Evolutionary conservation across 2,888 invertebrate species (phyloP), one percentile per base, ranked within the genome.

Genomic region (Prionchulus punctatus): DNA sequence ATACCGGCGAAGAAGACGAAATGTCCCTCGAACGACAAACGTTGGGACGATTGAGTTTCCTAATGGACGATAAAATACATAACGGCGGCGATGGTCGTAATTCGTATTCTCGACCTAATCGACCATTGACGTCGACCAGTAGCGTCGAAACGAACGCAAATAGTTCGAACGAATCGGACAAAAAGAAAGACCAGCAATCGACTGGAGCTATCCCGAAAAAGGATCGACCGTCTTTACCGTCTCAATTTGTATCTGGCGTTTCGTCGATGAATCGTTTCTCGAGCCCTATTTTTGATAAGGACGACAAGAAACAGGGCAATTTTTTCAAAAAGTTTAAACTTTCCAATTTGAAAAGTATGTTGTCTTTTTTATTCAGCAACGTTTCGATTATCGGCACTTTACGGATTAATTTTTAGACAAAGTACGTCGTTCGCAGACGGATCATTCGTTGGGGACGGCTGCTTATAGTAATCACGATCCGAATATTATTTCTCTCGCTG

Each of bases 391-490:
- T 36, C 36, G 18, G 36, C 18, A 36, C 12, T 12, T 36, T 36
- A 12, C 18, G 36, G 7, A 4, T 23, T 47, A n/a, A n/a, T n/a
- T n/a, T n/a, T 27, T n/a, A 50, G 50, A n/a, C 36, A 52, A 52
- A 31, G 52, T 52, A 23, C 30, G 36, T 3, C 54, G 54, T n/a
- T 54, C 54, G 18, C 48, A 51, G 4, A 54, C 54, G n/a, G 53
- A 53, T 21, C 36, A 53, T 7, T 43, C 45, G 4, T 43, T 53
- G 43, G n/a, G 12, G 36, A 36, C 36, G 36, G 18, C 36, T 36
- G 36, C 12, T 18, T 7, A 18, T 18, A 18, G 7, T 18, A 36
- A 12, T 36, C 12, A 36, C 36, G 18, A 18, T 36, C 12, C 36
- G 36, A 36, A 36, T 36, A 36, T 12, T 7, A 12, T 18, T 7